Conservation (phyloP, 2,888 invertebrate species). For the Lasioglossum morio region DNA sequence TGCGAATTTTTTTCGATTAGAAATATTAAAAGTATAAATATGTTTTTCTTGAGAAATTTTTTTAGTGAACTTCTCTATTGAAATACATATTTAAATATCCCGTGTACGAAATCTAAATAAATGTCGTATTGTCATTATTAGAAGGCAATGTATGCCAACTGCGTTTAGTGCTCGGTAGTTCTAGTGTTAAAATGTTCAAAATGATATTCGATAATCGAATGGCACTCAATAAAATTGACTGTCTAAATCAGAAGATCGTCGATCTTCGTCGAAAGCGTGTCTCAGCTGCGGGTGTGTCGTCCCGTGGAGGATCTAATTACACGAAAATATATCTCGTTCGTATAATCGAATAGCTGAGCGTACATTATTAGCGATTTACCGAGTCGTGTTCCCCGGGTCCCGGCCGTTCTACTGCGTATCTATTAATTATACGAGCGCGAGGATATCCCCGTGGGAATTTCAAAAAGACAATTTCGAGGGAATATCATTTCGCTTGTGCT, state of each 20-base stretch:
- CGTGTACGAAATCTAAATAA: no score
- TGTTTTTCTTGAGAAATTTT: no score
- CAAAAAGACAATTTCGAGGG: slow-evolving; percentile 60
- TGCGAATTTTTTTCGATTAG: no score
- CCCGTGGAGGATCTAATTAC: neutral
- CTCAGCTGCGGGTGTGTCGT: neutral
- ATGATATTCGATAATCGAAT: no score
- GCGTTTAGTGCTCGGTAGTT: no score
- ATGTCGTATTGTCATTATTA: no score
- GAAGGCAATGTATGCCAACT: no score
- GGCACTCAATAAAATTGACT: no score
- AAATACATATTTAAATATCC: no score
- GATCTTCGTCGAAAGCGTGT: neutral
- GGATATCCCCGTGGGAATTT: slow-evolving; percentile 65
- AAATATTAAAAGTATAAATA: no score
- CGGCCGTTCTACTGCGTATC: slow-evolving; percentile 22
- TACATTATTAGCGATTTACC: slow-evolving; percentile 9
- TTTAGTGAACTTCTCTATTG: no score
- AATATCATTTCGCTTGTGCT: slow-evolving; percentile 50
- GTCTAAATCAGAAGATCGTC: neutral
- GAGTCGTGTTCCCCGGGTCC: neutral
- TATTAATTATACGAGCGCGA: slow-evolving; percentile 65
- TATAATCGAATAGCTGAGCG: slow-evolving; percentile 6
- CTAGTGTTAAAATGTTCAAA: no score
- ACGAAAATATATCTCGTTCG: neutral